phyloP scores from a whole-genome alignment of 1,140 invertebrate species.

The Drosophila orena region DNA sequence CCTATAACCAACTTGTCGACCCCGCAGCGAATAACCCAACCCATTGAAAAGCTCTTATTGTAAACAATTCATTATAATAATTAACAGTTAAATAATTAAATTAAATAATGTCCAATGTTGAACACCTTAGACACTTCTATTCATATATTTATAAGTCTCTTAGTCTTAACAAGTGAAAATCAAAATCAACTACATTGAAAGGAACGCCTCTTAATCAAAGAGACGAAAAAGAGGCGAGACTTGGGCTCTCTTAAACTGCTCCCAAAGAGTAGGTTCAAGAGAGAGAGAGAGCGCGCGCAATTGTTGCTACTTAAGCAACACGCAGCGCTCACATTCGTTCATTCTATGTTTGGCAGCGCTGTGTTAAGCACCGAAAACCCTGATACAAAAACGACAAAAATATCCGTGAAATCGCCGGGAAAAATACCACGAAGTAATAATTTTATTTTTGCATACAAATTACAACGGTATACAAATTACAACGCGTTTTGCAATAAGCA shows the following conservation, averaged over 20 bases:
- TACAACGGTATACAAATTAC: not conserved
- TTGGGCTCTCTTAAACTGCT: too few species aligned
- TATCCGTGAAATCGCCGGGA: conserved; percentile 29
- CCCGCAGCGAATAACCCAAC: not conserved
- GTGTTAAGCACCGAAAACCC: conserved; percentile 5
- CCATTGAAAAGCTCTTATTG: not conserved
- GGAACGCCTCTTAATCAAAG: conserved; percentile 2
- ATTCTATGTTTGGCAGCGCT: conserved; percentile 23
- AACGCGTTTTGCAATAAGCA: conserved; percentile 16
- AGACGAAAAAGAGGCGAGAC: too few species aligned
- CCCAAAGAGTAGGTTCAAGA: too few species aligned
- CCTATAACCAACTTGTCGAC: conserved; percentile 1
- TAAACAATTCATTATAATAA: not conserved
- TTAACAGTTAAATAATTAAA: too few species aligned
- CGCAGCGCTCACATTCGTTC: conserved; percentile 7
- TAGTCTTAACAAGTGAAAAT: too few species aligned
- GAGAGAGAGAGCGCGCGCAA: conserved; percentile 12
- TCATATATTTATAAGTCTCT: too few species aligned
- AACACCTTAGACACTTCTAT: too few species aligned
- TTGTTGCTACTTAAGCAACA: conserved; percentile 19
- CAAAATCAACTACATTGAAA: not conserved
- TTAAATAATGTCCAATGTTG: not conserved
- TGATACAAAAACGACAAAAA: conserved; percentile 2
- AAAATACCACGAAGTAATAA: conserved; percentile 18
- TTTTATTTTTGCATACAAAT: conserved; percentile 11